A percentile compares a stretch with the other conserved stretches of the same genome.
Evolutionary conservation across 2,113 vertebrate genomes (phyloP).

Genomic region (Sylvilagus bachmani): DNA sequence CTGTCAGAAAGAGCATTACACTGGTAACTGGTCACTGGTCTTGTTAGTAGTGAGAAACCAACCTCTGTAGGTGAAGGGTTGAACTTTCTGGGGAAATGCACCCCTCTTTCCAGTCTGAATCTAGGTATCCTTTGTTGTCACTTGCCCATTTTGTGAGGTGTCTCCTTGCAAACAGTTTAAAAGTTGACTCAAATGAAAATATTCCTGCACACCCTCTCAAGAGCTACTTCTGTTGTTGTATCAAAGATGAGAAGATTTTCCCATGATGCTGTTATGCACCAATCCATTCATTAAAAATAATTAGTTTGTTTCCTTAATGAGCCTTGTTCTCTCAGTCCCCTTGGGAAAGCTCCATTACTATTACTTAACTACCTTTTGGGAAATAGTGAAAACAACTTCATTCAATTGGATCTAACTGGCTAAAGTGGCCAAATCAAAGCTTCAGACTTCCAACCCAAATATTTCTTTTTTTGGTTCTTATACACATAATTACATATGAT

Average conservation of each 20-base stretch:
- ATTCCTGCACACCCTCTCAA: neutral
- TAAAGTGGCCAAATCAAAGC: constrained; percentile 85
- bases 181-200: constrained; percentile 45
- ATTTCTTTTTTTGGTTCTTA: constrained; percentile 86
- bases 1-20: neutral
- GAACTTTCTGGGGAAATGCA: neutral
- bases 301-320: constrained; percentile 85
- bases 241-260: constrained; percentile 72
- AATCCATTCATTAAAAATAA: constrained; percentile 75
- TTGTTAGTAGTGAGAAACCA: neutral
- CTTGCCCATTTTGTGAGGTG: neutral
- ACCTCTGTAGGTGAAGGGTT: neutral
- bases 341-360: constrained; percentile 78
- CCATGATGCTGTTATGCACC: constrained; percentile 39
- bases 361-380: constrained; percentile 85
- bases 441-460: constrained; percentile 87
- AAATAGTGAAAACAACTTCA: constrained; percentile 80
- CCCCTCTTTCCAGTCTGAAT: neutral
- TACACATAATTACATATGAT: constrained; percentile 88
- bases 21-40: neutral
- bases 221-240: constrained; percentile 36
- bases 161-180: constrained; percentile 53
- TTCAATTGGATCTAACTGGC: constrained; percentile 79
- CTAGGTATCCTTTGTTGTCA: neutral
- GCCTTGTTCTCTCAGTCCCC: constrained; percentile 72